Evolutionary conservation across 1,140 invertebrate genomes (phyloP), one percentile per base, ranked within the genome.

Genomic region (Melitaea cinxia): DNA sequence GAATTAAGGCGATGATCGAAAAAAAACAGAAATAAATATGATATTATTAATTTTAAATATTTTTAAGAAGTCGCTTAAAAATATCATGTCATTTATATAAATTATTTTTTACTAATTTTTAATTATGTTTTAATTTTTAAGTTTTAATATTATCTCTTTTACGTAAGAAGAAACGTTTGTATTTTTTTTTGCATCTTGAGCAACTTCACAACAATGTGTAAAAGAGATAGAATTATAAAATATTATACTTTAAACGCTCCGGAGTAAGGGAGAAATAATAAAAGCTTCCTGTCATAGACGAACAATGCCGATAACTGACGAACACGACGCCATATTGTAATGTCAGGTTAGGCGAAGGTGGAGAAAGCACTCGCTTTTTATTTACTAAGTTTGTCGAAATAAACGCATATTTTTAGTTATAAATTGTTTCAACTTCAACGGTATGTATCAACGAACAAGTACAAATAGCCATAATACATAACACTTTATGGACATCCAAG

Each of bases 281-380:
- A 72, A 45, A 75, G 69, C 60, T 30, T 64, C 50, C 63, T 57
- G 53, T 65, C 24, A 52, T 35, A 50, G n/a, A 23, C 81, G 78
- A 77, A 52, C 28, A 15, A 45, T 63, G 59, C 67, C 83, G 82
- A 82, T 64, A 42, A 26, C 45, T 66, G 56, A 64, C 82, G 81
- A 83, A 75, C 33, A 23, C 62, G 78, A 70, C 82, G 87, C 87
- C 87, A 89, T 89, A 80, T 90, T 90, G 83, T 88, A 75, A 80
- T 87, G 83, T 86, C 80, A 88, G 78, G 80, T 78, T 83, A 78
- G 71, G 58, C 82, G 77, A 80, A 79, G 69, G 82, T 79, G 74
- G 75, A 75, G 65, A 73, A 73, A 73, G 78, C 64, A 66, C 77
- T 66, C 55, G 64, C 50, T 85, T 80, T 81, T 67, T 61, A 69